Evolutionary conservation across 2,797 vertebrate species (phyloP).

Genomic region (Diplodus sargus): DNA sequence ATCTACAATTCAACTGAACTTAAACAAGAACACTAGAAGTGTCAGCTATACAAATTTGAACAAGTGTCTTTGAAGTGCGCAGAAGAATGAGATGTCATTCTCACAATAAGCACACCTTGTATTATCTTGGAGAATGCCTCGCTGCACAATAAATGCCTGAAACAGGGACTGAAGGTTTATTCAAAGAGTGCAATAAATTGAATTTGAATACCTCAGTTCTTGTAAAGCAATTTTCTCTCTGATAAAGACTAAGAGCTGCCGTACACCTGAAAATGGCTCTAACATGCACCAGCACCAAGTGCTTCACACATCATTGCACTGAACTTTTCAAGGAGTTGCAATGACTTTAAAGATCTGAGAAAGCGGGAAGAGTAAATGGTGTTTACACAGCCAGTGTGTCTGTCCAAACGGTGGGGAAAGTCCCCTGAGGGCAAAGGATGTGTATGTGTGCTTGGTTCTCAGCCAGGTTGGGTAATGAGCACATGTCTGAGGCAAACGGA

Average conservation of each 20-base stretch:
- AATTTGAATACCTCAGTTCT: not conserved
- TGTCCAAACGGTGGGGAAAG: slow-evolving; percentile 11
- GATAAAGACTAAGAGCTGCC: not conserved
- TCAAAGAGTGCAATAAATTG: not conserved
- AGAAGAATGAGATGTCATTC: not conserved
- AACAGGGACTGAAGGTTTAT: not conserved
- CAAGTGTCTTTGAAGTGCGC: not conserved
- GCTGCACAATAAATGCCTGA: slow-evolving; percentile 1
- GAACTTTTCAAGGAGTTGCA: not conserved
- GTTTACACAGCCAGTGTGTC: slow-evolving; percentile 27
- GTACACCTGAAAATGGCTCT: not conserved
- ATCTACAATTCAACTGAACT: not conserved
- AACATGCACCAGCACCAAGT: not conserved
- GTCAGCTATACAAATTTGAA: not conserved
- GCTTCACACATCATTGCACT: not conserved
- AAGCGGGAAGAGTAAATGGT: slow-evolving; percentile 1
- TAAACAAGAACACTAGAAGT: not conserved
- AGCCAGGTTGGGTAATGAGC: slow-evolving; percentile 3
- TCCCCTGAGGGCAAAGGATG: slow-evolving; percentile 1
- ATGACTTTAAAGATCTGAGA: not conserved
- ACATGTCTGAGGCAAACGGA: slow-evolving; percentile 2
- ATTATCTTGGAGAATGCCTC: not conserved
- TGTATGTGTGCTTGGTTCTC: not conserved
- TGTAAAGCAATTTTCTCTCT: not conserved
- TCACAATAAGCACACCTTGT: not conserved